Evolutionary conservation across 1,140 invertebrate genomes (phyloP).

Genomic region (Lasaia peninsularis): DNA sequence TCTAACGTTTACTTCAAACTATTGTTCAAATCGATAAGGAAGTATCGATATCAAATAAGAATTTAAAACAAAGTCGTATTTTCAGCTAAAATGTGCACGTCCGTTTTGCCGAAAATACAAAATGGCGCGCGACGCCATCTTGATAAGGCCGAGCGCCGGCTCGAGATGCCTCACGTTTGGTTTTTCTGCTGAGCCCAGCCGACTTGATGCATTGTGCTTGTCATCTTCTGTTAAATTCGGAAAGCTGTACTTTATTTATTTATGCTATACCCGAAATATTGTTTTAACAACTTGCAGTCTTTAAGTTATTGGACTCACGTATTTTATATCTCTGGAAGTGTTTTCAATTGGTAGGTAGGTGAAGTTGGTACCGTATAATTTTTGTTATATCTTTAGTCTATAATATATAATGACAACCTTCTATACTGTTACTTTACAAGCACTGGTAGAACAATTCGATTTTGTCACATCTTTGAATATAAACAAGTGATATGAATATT

Average conservation of each 20-base stretch:
- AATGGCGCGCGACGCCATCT: conserved; percentile 37
- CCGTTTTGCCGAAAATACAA: conserved; percentile 27
- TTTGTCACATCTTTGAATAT: too few relatives aligned
- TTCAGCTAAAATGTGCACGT: conserved; percentile 28
- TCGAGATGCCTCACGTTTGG: conserved; percentile 30
- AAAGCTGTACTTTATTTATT: conserved; percentile 30
- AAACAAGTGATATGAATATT: too few relatives aligned
- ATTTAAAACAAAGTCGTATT: conserved; percentile 26
- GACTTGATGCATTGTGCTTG: conserved; percentile 35
- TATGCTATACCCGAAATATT: conserved; percentile 16
- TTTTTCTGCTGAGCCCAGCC: conserved; percentile 35
- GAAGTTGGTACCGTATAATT: too few relatives aligned
- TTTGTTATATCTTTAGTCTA: too few relatives aligned
- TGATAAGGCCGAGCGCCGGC: conserved; percentile 31
- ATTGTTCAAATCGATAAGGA: conserved; percentile 5
- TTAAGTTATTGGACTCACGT: conserved; percentile 6
- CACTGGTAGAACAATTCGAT: too few relatives aligned
- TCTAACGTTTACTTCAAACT: conserved; percentile 5
- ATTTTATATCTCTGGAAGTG: background rate
- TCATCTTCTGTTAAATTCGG: conserved; percentile 36
- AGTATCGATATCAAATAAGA: conserved; percentile 23
- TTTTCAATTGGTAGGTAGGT: background rate
- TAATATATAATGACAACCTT: too few relatives aligned
- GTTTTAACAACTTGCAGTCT: conserved; percentile 11
- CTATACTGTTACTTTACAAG: too few relatives aligned